Percentiles rank a stretch among this genome's conserved stretches.
Conservation (phyloP, 2,797 vertebrate species). For the Setipinna tenuifilis region DNA sequence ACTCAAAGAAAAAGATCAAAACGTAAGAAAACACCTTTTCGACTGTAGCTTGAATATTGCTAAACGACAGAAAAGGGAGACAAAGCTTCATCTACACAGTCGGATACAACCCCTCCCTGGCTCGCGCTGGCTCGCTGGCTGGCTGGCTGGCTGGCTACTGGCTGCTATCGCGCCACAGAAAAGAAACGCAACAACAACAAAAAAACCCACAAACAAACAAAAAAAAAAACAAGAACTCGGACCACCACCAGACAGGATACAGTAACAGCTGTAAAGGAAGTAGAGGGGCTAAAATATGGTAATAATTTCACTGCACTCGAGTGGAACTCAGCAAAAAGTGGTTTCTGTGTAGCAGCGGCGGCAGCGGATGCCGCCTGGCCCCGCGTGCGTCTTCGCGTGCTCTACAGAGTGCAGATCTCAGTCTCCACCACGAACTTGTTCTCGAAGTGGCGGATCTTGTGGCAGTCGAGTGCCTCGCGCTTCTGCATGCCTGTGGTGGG, state of each 20-base stretch:
- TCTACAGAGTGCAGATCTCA: slow-evolving; percentile 84
- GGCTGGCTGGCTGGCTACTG: slow-evolving; percentile 14
- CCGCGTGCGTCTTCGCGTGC: neutral
- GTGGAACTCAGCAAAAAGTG: slow-evolving; percentile 46
- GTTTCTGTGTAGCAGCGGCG: neutral
- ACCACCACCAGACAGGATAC: slow-evolving; percentile 36
- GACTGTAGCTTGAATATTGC: neutral
- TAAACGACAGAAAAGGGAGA: slow-evolving; percentile 25
- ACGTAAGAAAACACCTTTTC: neutral
- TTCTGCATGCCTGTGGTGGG: slow-evolving; percentile 90
- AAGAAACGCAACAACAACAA: slow-evolving; percentile 49
- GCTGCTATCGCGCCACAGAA: slow-evolving; percentile 45
- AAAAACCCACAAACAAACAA: slow-evolving; percentile 31
- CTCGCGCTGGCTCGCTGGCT: neutral
- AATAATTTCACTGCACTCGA: slow-evolving; percentile 40
- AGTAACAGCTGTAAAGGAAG: slow-evolving; percentile 47
- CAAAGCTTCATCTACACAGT: neutral
- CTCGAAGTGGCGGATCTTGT: slow-evolving; percentile 90
- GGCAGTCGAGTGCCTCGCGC: slow-evolving; percentile 84
- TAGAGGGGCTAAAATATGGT: slow-evolving; percentile 30
- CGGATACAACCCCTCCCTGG: slow-evolving; percentile 25
- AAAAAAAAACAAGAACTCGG: slow-evolving; percentile 34
- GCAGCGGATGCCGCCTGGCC: too few species aligned
- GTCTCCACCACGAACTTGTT: slow-evolving; percentile 89
- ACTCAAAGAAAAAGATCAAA: neutral